phyloP scores from a whole-genome alignment of 2,113 vertebrate species.

The Syrmaticus mikado region DNA sequence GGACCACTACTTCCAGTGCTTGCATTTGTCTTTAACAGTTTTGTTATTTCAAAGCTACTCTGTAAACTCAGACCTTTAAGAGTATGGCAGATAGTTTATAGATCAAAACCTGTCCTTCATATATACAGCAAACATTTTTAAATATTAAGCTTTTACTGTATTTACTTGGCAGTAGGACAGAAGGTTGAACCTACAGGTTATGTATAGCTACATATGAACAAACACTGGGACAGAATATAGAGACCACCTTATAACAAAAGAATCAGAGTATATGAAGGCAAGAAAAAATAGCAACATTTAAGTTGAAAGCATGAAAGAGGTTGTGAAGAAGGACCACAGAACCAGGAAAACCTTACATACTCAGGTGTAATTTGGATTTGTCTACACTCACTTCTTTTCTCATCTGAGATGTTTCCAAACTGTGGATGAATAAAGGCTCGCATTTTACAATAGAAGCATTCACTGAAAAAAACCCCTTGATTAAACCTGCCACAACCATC shows the following conservation, averaged over 20 bases:
- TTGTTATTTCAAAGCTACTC: neutral
- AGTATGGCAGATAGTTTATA: neutral
- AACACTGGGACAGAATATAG: neutral
- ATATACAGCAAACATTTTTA: neutral
- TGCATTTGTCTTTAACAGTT: neutral
- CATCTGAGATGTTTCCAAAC: rapidly evolving
- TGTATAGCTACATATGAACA: neutral
- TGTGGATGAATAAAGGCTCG: neutral
- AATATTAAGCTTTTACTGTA: neutral
- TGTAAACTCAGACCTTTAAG: neutral
- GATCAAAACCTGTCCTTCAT: neutral
- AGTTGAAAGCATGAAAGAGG: neutral
- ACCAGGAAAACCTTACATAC: rapidly evolving
- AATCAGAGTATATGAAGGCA: neutral
- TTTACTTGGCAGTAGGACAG: neutral
- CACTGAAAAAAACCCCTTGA: neutral
- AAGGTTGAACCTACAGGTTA: neutral
- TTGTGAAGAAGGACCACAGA: neutral
- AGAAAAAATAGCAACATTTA: neutral
- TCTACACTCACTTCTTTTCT: neutral
- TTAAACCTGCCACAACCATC: neutral
- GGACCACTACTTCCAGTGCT: neutral
- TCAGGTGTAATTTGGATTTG: neutral
- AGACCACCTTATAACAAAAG: neutral
- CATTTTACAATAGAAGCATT: neutral